Conservation (phyloP, 2,113 vertebrate genomes). For the Stomatorhinus ivindoensis region DNA sequence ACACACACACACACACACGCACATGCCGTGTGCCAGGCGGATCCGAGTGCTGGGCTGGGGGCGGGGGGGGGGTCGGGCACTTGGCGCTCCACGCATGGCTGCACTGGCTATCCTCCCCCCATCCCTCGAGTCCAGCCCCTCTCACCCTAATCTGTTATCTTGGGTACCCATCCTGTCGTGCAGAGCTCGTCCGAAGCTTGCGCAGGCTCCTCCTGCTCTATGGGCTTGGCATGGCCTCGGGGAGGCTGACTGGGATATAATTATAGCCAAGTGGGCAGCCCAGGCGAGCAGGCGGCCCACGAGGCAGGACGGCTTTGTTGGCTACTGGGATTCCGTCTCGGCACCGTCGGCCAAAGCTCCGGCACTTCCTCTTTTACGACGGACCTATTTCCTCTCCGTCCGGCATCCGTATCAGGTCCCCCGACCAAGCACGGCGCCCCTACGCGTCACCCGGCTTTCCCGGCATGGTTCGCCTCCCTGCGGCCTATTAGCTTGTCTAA, state of each 20-base stretch:
- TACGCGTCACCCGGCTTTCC: neutral
- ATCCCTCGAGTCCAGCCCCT: conserved; percentile 47
- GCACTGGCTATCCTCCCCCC: conserved; percentile 7
- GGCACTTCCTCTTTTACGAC: conserved; percentile 68
- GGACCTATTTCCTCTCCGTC: conserved; percentile 74
- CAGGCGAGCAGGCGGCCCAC: conserved; percentile 83
- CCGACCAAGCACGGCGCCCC: neutral
- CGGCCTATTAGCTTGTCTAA: conserved; percentile 88
- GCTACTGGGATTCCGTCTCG: conserved; percentile 66
- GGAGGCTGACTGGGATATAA: conserved; percentile 80
- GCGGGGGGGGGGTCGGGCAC: neutral
- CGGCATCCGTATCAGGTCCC: neutral
- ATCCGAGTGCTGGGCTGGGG: neutral
- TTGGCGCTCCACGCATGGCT: neutral
- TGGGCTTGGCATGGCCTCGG: conserved; percentile 61
- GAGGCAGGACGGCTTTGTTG: conserved; percentile 75
- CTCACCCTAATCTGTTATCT: conserved; percentile 22
- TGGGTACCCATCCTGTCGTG: conserved; percentile 51
- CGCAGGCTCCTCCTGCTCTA: conserved; percentile 68
- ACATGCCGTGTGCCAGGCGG: conserved; percentile 21
- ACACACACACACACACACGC: too few relatives aligned
- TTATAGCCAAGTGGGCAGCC: conserved; percentile 57
- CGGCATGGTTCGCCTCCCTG: conserved; percentile 25
- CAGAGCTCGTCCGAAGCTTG: conserved; percentile 72
- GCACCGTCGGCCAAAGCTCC: conserved; percentile 64